phyloP scores from a whole-genome alignment of 2,113 vertebrate genomes.

The Onychostruthus taczanowskii region DNA sequence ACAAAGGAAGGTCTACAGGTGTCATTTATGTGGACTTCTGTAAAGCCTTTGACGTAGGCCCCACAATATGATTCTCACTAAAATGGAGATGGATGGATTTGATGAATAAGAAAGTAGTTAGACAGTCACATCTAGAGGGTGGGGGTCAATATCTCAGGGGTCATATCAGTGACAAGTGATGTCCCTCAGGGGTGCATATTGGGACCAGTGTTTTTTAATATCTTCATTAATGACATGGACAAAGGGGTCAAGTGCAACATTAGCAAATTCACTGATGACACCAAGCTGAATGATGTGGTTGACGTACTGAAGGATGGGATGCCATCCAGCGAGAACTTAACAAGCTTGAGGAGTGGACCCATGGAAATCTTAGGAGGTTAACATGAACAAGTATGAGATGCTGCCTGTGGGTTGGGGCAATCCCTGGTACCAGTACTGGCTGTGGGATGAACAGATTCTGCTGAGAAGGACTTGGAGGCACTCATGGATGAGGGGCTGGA shows the following conservation, averaged over 20 bases:
- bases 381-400: neutral
- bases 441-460: too few relatives aligned
- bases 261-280: neutral
- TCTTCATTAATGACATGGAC: neutral
- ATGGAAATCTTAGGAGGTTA: neutral
- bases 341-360: neutral
- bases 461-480: accelerated
- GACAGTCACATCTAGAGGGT: neutral
- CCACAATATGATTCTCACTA: neutral
- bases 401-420: accelerated
- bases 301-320: neutral
- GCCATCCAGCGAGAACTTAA: too few relatives aligned
- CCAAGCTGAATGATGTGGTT: neutral
- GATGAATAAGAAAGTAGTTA: neutral
- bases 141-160: neutral
- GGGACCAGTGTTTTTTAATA: neutral
- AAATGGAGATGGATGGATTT: neutral
- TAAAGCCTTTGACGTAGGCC: neutral
- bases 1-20: neutral
- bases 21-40: too few relatives aligned
- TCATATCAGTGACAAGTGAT: neutral
- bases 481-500: neutral
- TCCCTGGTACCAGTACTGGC: too few relatives aligned
- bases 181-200: accelerated
- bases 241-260: neutral